These are phyloP conservation scores for Lepidonotus clava DNA, from an alignment of 2,888 invertebrate genomes.

Conservation along the genomic window DNA sequence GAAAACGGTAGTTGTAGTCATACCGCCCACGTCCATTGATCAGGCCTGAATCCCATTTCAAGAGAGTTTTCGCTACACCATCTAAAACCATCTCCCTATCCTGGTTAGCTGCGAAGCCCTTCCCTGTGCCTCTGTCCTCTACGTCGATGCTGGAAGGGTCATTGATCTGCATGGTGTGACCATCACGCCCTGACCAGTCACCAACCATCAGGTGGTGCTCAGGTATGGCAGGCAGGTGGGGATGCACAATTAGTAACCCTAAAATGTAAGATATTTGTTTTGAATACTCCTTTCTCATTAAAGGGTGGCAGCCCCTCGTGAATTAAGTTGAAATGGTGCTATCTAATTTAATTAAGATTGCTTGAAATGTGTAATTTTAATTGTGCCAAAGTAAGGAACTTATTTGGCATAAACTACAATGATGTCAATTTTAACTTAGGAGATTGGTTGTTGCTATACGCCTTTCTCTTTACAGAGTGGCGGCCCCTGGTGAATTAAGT, in stretches of 20 bases:
- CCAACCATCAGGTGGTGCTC: background rate
- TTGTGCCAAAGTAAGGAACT: too few relatives aligned
- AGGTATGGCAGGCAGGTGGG: too few relatives aligned
- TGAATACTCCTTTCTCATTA: too few relatives aligned
- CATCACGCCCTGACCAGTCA: conserved; percentile 13
- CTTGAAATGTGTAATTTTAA: background rate
- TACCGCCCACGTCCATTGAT: conserved; percentile 70
- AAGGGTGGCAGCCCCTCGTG: too few relatives aligned
- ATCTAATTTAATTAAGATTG: background rate
- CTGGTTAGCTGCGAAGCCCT: background rate
- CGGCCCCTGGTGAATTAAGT: too few relatives aligned
- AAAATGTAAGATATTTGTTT: background rate
- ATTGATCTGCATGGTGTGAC: background rate
- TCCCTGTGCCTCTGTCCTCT: background rate
- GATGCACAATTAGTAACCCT: background rate
- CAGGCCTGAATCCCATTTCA: conserved; percentile 61
- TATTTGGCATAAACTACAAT: too few relatives aligned
- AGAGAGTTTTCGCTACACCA: background rate
- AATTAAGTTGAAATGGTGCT: background rate
- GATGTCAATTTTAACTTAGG: too few relatives aligned
- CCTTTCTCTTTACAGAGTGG: too few relatives aligned
- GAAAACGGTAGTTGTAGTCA: conserved; percentile 29
- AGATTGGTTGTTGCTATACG: too few relatives aligned
- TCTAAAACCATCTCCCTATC: background rate
- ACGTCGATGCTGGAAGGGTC: background rate